Evolutionary conservation across 2,797 vertebrate species (phyloP).

Genomic region (Antrozous pallidus): DNA sequence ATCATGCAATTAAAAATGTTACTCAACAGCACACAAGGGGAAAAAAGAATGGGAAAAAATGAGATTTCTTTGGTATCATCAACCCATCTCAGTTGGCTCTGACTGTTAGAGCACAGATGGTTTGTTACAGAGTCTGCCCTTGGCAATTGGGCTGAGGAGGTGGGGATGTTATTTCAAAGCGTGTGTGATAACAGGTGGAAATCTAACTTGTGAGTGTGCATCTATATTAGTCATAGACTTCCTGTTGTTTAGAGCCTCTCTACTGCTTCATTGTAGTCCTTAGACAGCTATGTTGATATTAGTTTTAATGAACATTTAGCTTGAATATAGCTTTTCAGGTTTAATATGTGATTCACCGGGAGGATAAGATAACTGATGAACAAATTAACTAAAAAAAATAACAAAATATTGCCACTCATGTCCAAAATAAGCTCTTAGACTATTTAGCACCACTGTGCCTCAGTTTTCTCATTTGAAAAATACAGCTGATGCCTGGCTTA

Average conservation of each 20-base stretch:
- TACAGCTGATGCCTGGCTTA: neutral
- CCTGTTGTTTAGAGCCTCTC: constrained; percentile 20
- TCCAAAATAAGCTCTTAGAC: neutral
- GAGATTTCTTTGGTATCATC: constrained; percentile 77
- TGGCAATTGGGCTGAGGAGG: constrained; percentile 2
- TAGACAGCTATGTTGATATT: neutral
- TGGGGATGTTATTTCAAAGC: constrained; percentile 26
- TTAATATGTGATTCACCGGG: neutral
- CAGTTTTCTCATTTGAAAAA: neutral
- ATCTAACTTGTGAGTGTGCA: neutral
- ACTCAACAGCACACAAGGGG: constrained; percentile 3
- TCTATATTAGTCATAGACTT: neutral
- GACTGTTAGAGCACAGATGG: constrained; percentile 49
- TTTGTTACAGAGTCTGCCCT: constrained; percentile 50
- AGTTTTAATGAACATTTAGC: constrained; percentile 38
- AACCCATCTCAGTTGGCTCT: constrained; percentile 70
- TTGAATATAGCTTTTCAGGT: neutral
- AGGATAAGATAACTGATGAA: constrained; percentile 21
- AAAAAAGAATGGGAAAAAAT: constrained; percentile 53
- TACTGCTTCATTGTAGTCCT: neutral
- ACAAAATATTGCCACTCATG: neutral
- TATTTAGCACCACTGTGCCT: neutral
- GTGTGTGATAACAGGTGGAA: constrained; percentile 43
- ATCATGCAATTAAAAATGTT: constrained; percentile 77
- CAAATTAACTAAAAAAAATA: neutral